Evolutionary conservation across 2,888 invertebrate genomes (phyloP).

Genomic region (Tinea semifulvella): DNA sequence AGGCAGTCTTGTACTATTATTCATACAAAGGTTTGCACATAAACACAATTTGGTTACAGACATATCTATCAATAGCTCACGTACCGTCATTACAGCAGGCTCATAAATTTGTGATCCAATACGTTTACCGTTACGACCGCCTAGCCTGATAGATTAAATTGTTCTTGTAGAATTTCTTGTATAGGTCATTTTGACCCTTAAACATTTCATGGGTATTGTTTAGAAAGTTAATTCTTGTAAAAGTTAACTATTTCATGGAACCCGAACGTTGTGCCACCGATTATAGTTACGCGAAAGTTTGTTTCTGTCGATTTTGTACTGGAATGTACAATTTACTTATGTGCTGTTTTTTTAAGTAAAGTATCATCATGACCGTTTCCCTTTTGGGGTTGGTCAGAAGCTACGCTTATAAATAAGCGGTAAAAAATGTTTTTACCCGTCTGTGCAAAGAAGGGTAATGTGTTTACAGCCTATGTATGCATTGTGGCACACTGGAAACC

Average conservation of each 20-base stretch:
- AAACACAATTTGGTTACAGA: no score
- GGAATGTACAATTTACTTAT: no score
- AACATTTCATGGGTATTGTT: slow-evolving; percentile 15
- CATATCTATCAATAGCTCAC: slow-evolving; percentile 13
- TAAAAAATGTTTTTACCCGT: no score
- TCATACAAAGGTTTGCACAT: no score
- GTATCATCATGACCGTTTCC: no score
- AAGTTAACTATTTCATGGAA: slow-evolving; percentile 13
- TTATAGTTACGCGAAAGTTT: slow-evolving; percentile 11
- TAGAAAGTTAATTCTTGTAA: slow-evolving; percentile 15
- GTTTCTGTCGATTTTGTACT: not conserved
- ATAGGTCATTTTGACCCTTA: slow-evolving; percentile 18
- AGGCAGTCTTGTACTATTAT: no score
- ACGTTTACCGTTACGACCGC: slow-evolving; percentile 29
- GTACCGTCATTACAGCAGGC: slow-evolving; percentile 17
- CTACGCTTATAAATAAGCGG: no score
- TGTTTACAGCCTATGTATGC: no score
- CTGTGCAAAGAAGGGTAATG: no score
- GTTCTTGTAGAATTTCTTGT: slow-evolving; percentile 17
- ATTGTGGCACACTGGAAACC: no score
- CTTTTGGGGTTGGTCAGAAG: no score
- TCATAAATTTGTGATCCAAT: slow-evolving; percentile 31
- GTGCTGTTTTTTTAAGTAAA: no score
- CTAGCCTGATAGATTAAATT: slow-evolving; percentile 29
- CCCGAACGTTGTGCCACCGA: not conserved